Evolutionary conservation across 2,797 vertebrate genomes (phyloP).

Genomic region (Anniella stebbinsi): DNA sequence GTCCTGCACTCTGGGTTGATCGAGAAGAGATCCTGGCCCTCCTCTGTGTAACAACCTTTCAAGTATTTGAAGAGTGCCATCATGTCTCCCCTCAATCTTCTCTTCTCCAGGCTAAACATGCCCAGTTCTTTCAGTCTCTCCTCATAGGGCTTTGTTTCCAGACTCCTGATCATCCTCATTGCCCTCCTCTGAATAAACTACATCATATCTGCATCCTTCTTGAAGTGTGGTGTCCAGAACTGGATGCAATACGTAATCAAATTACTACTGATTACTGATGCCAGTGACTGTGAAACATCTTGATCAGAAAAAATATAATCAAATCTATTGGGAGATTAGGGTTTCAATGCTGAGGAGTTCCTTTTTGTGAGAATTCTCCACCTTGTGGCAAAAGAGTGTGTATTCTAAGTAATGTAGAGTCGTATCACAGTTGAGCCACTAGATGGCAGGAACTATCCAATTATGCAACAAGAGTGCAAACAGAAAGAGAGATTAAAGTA

Average conservation of each 20-base stretch:
- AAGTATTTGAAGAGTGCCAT: no score
- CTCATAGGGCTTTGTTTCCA: no score
- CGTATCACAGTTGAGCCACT: constrained; percentile 45
- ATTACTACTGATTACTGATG: background rate
- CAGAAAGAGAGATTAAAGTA: background rate
- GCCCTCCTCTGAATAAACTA: no score
- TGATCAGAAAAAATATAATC: background rate
- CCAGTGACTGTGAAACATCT: background rate
- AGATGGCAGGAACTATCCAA: constrained; percentile 61
- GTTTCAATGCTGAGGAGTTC: background rate
- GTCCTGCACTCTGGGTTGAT: no score
- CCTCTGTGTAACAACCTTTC: no score
- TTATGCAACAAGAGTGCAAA: constrained; percentile 30
- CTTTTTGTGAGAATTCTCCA: constrained; percentile 61
- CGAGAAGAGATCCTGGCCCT: no score
- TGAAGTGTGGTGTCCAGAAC: no score
- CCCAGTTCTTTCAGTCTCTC: no score
- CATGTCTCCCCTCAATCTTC: no score
- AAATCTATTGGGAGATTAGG: background rate
- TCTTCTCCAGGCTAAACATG: no score
- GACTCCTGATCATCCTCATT: no score
- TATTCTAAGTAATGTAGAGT: background rate
- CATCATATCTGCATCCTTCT: no score
- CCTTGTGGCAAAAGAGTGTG: constrained; percentile 62
- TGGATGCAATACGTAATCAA: background rate